A percentile compares a stretch with the other conserved stretches of the same genome.
These are phyloP conservation scores for Platycheirus rosarum DNA, from an alignment of 2,888 invertebrate genomes.

Conservation along the genomic window DNA sequence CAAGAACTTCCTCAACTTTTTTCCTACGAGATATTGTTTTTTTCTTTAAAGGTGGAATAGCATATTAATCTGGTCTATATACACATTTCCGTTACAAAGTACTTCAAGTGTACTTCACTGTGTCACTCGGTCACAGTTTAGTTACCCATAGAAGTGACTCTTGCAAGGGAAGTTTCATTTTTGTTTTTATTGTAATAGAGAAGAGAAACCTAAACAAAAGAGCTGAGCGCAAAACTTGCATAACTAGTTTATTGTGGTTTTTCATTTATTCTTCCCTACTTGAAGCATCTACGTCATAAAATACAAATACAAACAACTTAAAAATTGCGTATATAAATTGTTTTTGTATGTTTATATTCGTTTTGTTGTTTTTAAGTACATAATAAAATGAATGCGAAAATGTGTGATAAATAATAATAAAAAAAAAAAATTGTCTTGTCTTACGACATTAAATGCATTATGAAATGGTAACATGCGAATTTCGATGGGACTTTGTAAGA, in stretches of 20 bases:
- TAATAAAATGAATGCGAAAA: not conserved
- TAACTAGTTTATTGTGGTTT: conserved; percentile 40
- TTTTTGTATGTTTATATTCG: not conserved
- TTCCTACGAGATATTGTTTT: not conserved
- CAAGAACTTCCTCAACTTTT: conserved; percentile 14
- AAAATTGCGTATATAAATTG: not conserved
- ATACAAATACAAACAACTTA: not conserved
- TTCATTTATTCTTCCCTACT: conserved; percentile 3
- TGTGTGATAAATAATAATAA: not conserved
- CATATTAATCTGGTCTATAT: not conserved
- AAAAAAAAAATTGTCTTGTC: not conserved
- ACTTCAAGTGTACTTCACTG: conserved; percentile 11
- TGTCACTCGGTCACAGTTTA: conserved; percentile 31
- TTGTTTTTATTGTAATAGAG: conserved; percentile 25
- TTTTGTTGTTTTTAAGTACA: not conserved
- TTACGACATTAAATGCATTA: not conserved
- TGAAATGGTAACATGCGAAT: not conserved
- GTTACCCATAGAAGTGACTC: conserved; percentile 8
- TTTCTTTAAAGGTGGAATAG: not conserved
- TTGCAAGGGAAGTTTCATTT: conserved; percentile 16
- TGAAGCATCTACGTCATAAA: conserved; percentile 14
- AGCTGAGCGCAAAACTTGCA: conserved; percentile 70
- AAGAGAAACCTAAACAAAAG: conserved; percentile 62
- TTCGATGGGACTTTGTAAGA: not conserved
- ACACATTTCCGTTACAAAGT: conserved; percentile 22